Evolutionary conservation across 64 coral and sea anemone genomes (phyloP).

Genomic region (Montipora sp.): DNA sequence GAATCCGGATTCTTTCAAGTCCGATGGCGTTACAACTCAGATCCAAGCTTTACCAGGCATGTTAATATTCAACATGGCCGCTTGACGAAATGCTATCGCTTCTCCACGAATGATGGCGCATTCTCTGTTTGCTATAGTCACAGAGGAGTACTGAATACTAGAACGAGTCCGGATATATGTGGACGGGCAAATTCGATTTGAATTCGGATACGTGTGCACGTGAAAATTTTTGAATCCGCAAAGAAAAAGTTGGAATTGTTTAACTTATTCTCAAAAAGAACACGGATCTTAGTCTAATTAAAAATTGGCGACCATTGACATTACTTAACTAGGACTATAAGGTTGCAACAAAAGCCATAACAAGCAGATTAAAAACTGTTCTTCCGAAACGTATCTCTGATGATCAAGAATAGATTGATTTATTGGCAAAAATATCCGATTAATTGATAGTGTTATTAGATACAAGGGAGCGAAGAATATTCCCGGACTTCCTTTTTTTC

Average conservation of each 20-base stretch:
- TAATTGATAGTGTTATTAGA: not conserved
- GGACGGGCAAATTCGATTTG: no score
- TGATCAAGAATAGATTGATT: not conserved
- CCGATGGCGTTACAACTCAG: no score
- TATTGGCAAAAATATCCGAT: conserved; percentile 3
- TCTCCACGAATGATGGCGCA: no score
- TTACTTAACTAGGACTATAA: not conserved
- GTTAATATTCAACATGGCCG: no score
- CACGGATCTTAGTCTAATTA: not conserved
- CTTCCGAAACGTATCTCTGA: not conserved
- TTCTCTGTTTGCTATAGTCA: no score
- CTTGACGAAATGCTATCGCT: no score
- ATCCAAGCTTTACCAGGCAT: no score
- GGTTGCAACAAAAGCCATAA: not conserved
- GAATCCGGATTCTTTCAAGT: no score
- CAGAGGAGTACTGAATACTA: no score
- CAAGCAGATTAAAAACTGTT: not conserved
- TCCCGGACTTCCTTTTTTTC: not conserved
- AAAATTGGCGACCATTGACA: conserved; percentile 1
- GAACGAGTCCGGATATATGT: no score
- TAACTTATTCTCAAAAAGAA: not conserved
- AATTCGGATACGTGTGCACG: no score
- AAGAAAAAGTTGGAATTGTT: not conserved
- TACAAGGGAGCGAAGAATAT: not conserved
- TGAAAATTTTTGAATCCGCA: not conserved